Conservation (phyloP, 2,888 invertebrate genomes). For the Ennomos fuscantarius region DNA sequence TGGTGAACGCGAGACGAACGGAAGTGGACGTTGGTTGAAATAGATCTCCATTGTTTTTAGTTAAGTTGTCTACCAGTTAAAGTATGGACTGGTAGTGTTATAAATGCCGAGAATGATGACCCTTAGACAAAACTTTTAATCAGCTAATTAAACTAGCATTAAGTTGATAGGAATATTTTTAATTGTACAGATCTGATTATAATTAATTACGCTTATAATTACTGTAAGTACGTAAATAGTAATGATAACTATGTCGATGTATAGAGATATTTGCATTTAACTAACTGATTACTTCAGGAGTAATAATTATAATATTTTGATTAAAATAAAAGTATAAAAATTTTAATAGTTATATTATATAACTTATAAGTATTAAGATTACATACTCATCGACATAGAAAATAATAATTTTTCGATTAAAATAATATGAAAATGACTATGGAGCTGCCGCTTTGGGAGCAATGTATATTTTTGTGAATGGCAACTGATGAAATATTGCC, state of each 20-base stretch:
- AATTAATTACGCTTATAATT: constrained; percentile 25
- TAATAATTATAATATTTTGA: constrained; percentile 1
- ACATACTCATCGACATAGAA: constrained; percentile 10
- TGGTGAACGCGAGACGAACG: no score
- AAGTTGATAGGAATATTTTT: constrained; percentile 1
- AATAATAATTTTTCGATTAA: constrained; percentile 7
- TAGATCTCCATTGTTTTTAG: no score
- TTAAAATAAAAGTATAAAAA: constrained; percentile 15
- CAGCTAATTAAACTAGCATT: background rate
- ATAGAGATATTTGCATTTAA: constrained; percentile 23
- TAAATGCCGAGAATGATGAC: background rate
- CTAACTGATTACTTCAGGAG: constrained; percentile 3
- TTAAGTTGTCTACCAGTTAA: no score
- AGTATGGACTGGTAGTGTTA: background rate
- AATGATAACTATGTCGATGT: constrained; percentile 35
- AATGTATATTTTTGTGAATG: constrained; percentile 14
- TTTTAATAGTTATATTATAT: no score
- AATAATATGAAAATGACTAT: constrained; percentile 15
- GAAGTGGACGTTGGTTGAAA: no score
- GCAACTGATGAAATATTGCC: constrained; percentile 20
- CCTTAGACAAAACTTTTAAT: background rate
- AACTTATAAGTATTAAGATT: constrained; percentile 13
- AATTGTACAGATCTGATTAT: constrained; percentile 21
- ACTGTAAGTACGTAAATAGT: constrained; percentile 31
- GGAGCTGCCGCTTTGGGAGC: constrained; percentile 14